A percentile compares a stretch with the other conserved stretches of the same genome.
These are phyloP conservation scores for Hyles vespertilio DNA, from an alignment of 1,140 invertebrate species.

Conservation along the genomic window DNA sequence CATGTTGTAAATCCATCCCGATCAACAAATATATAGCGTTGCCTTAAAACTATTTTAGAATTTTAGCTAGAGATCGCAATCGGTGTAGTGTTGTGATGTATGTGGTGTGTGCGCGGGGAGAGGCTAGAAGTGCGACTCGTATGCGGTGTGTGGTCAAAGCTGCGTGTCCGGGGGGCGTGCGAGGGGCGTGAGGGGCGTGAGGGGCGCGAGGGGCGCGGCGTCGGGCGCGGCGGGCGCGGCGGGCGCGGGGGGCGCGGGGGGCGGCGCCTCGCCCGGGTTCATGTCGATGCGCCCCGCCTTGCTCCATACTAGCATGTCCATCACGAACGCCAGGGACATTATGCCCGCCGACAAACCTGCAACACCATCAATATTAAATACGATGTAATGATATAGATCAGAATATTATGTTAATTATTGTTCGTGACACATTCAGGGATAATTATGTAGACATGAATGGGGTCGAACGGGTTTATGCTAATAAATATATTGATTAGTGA, in stretches of 20 bases:
- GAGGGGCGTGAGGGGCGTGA: slow-evolving; percentile 16
- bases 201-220: slow-evolving; percentile 25
- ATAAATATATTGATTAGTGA: no score
- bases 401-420: background rate
- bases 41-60: no score
- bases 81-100: no score
- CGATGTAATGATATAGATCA: background rate
- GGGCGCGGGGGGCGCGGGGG: slow-evolving; percentile 20
- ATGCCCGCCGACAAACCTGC: slow-evolving; percentile 87
- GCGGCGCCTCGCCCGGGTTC: slow-evolving; percentile 62
- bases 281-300: slow-evolving; percentile 86
- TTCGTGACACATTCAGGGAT: no score
- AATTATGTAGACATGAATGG: no score
- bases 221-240: slow-evolving; percentile 19
- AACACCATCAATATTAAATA: background rate
- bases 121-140: slow-evolving; percentile 40
- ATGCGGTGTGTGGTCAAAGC: slow-evolving; percentile 37
- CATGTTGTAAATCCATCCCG: no score
- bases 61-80: no score
- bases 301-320: slow-evolving; percentile 89
- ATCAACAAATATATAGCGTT: no score
- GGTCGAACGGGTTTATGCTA: no score
- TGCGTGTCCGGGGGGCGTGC: slow-evolving; percentile 41
- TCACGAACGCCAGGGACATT: slow-evolving; percentile 88
- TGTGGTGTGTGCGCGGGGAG: no score